Percentiles rank a stretch among this genome's conserved stretches.
These are phyloP conservation scores for Syrphus vitripennis DNA, from an alignment of 2,888 invertebrate species.

Conservation along the genomic window DNA sequence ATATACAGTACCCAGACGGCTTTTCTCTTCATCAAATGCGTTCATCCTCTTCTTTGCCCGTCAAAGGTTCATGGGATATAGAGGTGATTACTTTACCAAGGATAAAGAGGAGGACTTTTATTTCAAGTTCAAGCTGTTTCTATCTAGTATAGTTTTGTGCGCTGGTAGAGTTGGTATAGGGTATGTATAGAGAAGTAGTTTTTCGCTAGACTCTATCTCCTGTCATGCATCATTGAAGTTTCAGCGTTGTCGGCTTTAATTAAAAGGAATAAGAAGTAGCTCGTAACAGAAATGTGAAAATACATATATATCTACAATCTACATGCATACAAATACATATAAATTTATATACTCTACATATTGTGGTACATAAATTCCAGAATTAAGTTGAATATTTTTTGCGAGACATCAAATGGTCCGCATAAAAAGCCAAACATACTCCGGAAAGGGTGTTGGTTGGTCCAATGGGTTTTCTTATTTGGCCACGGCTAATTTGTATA, in stretches of 20 bases:
- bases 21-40: slow-evolving; percentile 25
- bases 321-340: neutral
- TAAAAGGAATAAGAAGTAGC: slow-evolving; percentile 41
- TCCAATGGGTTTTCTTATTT: neutral
- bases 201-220: slow-evolving; percentile 32
- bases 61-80: slow-evolving; percentile 20
- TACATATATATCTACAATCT: neutral
- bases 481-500: neutral
- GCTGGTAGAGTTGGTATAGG: neutral
- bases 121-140: slow-evolving; percentile 20
- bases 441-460: slow-evolving; percentile 38
- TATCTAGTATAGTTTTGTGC: neutral
- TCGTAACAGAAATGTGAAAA: neutral
- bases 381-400: slow-evolving; percentile 24
- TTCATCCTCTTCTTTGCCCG: slow-evolving; percentile 24
- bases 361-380: slow-evolving; percentile 38
- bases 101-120: slow-evolving; percentile 27
- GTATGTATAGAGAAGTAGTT: neutral
- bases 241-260: slow-evolving; percentile 57
- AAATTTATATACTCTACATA: too few relatives aligned
- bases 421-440: slow-evolving; percentile 38
- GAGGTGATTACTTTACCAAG: slow-evolving; percentile 37
- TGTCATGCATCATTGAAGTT: slow-evolving; percentile 48
- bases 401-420: slow-evolving; percentile 14
- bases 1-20: slow-evolving; percentile 31